Percentiles rank a stretch among this genome's conserved stretches.
Conservation (phyloP, 2,113 vertebrate genomes). For the Larimichthys polyactis region DNA sequence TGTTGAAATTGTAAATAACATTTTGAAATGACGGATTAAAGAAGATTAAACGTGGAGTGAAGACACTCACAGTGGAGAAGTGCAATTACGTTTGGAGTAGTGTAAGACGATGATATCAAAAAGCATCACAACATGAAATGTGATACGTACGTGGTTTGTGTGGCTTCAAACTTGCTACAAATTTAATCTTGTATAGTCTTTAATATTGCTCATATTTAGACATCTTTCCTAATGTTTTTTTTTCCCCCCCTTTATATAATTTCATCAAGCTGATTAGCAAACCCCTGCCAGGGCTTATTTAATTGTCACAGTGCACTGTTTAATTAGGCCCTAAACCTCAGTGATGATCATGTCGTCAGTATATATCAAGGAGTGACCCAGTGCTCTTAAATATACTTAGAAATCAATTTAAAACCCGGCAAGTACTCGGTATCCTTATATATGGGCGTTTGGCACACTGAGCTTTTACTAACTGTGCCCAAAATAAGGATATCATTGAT, state of each 20-base stretch:
- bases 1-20: background rate
- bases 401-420: background rate
- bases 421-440: conserved; percentile 11
- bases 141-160: background rate
- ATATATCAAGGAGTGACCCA: background rate
- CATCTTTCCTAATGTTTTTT: background rate
- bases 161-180: background rate
- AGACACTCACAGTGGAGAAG: no score
- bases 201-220: background rate
- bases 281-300: background rate
- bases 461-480: conserved; percentile 18
- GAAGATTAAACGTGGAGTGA: background rate
- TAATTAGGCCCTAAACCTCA: background rate
- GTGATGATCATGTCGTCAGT: background rate
- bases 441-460: background rate
- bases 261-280: background rate
- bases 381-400: background rate
- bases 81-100: background rate
- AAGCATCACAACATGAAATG: background rate
- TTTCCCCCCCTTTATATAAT: background rate
- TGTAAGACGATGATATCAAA: background rate
- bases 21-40: background rate
- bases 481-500: conserved; percentile 44
- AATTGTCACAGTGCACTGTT: background rate
- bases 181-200: background rate